A percentile compares a stretch with the other conserved stretches of the same genome.
These are phyloP conservation scores for Prosopocoilus inquinatus DNA, from an alignment of 2,888 invertebrate species.

Conservation along the genomic window DNA sequence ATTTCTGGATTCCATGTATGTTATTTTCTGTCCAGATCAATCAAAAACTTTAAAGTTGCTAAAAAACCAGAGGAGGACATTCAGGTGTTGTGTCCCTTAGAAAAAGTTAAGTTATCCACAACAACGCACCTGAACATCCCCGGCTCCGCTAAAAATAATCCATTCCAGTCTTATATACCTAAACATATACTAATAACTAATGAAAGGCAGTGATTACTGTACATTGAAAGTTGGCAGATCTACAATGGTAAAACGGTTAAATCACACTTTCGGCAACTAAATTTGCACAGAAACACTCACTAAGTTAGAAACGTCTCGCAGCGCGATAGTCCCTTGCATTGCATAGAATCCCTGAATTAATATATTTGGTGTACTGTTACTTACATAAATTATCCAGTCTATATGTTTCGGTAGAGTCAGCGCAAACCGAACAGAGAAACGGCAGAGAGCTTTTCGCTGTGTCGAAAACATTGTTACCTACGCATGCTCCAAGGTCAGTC, in stretches of 20 bases:
- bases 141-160: not conserved
- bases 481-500: constrained; percentile 68
- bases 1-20: too few species aligned
- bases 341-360: constrained; percentile 49
- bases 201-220: constrained; percentile 33
- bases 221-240: constrained; percentile 31
- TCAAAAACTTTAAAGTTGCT: too few species aligned
- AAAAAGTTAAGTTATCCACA: too few species aligned
- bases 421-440: constrained; percentile 17
- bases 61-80: too few species aligned
- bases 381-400: constrained; percentile 5
- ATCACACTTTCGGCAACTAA: constrained; percentile 10
- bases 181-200: constrained; percentile 30
- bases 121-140: too few species aligned
- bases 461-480: constrained; percentile 43
- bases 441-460: constrained; percentile 27
- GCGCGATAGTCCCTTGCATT: constrained; percentile 32
- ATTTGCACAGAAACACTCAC: constrained; percentile 12
- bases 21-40: too few species aligned
- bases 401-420: constrained; percentile 5
- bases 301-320: constrained; percentile 18
- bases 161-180: constrained; percentile 28
- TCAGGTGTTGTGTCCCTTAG: too few species aligned
- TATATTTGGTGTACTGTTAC: constrained; percentile 48
- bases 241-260: constrained; percentile 27